Base-by-base conservation (phyloP, 2,888 invertebrate genomes). In the Phyto melanocephala region DNA sequence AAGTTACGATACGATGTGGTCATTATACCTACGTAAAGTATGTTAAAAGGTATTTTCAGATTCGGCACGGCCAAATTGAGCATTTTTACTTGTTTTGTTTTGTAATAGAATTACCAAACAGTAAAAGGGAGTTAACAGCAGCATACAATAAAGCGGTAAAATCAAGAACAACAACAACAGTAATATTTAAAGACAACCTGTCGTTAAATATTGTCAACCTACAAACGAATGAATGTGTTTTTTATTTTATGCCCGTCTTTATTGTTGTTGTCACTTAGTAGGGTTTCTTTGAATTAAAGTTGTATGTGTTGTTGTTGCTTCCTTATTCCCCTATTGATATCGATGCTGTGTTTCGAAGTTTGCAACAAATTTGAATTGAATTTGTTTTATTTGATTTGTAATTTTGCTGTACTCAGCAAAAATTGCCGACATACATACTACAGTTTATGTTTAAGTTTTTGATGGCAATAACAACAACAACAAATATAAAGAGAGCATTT, bases 361-460 rank as follows among this genome's bases (percentile, higher is more conserved):
- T 76, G 20, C 33, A 62, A 42, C 37, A 68, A 54, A 54, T 54
- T 70, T 50, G 13, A 58, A 74, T 81, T 70, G 20, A 77, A 58
- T 81, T 81, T 78, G 35, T 63, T 74, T 74, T 42, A 70, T 81
- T 78, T 63, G 58, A 78, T 81, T 65, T 74, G 58, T 47, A 70
- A 78, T 78, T 74, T 78, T 74, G 52, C 68, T 70, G 56, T 52
- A 65, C 68, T 81, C 74, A 78, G 70, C 72, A 78, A 56, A 52
- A 78, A 2, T 74, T 78, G 56, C 17, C 52, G 52, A n/a, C 10
- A 22, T 65, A 47, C 22, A 70, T 35, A 54, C 28, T 15, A 6
- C 28, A n/a, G 22, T 17, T 24, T 10, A n/a, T 28, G 67, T 60
- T 70, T 60, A 15, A 10, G 35, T 47, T 33, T 60, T 42, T 24